Evolutionary conservation across 2,888 invertebrate genomes (phyloP), one percentile per base, ranked within the genome.

Genomic region (Eumerus sabulonum): DNA sequence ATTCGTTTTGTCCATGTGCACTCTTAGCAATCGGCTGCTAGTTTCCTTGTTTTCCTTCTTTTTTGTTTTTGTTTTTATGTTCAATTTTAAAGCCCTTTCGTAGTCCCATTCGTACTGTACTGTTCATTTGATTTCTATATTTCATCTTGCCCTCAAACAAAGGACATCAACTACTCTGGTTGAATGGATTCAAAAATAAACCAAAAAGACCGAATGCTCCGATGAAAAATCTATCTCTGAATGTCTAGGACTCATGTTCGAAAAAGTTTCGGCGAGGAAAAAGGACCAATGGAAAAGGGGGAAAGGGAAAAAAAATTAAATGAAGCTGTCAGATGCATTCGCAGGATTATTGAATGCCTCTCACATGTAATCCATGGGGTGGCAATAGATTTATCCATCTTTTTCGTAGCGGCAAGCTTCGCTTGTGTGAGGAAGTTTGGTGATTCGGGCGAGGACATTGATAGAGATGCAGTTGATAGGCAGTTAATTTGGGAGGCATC

Each of bases 281-380:
- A 50, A 13, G 16, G 27, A 60, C 36, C 13, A 27, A 27, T 27
- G 27, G 7, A 7, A 4, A 27, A 7, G n/a, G n/a, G n/a, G n/a
- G n/a, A n/a, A n/a, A n/a, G n/a, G n/a, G 27, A 7, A 27, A 7
- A 27, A 27, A 27, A 27, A 27, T 42, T 40, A 56, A 66, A 66
- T 66, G 66, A 38, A 68, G 44, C 59, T 68, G 68, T 68, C 68
- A 68, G 47, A 45, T 68, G 68, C 68, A 68, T 53, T 60, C 60
- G 3, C 40, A 45, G 68, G 68, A 68, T 68, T 68, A 68, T 68
- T 59, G 59, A 59, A 68, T 68, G 67, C 14, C 59, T 36, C 50
- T 44, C 44, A 36, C 44, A 36, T 68, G 51, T 38, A 60, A 51
- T 13, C 45, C 16, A 47, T 51, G n/a, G 19, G 45, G 51, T 44